Base-by-base conservation (phyloP, 2,888 invertebrate species). In the Chouioia cunea region DNA sequence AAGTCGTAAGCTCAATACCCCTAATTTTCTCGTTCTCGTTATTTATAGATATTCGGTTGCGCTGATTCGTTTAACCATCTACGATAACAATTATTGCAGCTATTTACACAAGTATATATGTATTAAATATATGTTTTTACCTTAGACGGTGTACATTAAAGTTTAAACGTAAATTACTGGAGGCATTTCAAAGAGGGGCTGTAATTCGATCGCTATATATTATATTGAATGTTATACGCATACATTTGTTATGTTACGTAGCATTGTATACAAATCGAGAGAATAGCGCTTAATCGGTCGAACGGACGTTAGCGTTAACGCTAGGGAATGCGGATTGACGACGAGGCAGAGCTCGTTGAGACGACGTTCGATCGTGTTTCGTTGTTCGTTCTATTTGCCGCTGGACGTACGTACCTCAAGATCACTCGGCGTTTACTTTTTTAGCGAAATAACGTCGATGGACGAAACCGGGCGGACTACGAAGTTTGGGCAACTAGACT, bases 121-220 rank as follows among this genome's bases (percentile, higher is more conserved):
- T 69, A 69, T 69, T 47, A 58, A 57, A 63, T 69, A 58, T 69
- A 54, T 57, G 63, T 69, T 64, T 68, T 69, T 69, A 63, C 63
- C 54, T 18, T 69, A 69, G 63, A 57, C 50, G 53, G 46, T 64
- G 46, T 69, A 58, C 48, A 58, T 18, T 16, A 62, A 68, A 57
- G 46, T 16, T 62, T 36, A 53, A 36, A 36, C 58, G 20, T 53
- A 62, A 69, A 64, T 36, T 56, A 56, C 53, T 50, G 27, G 20
- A 46, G 54, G 54, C 57, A 69, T 57, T 57, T 63, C 50, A 57
- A 48, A 60, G 54, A 53, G 20, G 43, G 36, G 54, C 48, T 48
- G n/a, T n/a, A n/a, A n/a, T n/a, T n/a, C n/a, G 52, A 63, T 50
- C 63, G 63, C 23, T 46, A 63, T 57, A 57, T 15, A 20, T 36